Evolutionary conservation across 2,113 vertebrate genomes (phyloP).

Genomic region (Sciurus niger): DNA sequence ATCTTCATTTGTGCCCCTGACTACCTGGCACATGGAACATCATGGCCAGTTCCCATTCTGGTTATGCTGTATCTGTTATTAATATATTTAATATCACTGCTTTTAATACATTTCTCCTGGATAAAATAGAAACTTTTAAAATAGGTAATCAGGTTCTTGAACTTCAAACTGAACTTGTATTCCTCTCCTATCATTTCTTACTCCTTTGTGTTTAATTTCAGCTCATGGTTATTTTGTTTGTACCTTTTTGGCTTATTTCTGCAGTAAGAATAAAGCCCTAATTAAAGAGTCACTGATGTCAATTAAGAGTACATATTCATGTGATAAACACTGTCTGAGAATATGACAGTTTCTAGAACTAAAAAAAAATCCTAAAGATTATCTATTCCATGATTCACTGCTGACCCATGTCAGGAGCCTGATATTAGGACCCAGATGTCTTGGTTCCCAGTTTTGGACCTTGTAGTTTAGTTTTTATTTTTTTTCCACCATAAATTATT

Average conservation of each 20-base stretch:
- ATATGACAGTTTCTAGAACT: not conserved
- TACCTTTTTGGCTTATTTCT: slow-evolving; percentile 4
- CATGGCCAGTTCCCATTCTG: not conserved
- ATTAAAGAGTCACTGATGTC: not conserved
- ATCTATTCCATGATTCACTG: not conserved
- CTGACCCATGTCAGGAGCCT: not conserved
- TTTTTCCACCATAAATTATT: not conserved
- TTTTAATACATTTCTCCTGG: not conserved
- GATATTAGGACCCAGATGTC: not conserved
- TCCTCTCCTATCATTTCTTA: not conserved
- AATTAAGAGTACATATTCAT: not conserved
- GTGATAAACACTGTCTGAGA: not conserved
- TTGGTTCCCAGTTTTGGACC: not conserved
- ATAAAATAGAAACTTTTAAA: slow-evolving; percentile 3
- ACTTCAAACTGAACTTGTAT: not conserved
- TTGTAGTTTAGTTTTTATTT: not conserved
- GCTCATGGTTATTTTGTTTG: not conserved
- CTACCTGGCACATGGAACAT: not conserved
- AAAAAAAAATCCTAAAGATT: not conserved
- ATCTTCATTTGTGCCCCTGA: not conserved
- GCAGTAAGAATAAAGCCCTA: not conserved
- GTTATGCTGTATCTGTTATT: not conserved
- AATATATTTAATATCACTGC: not conserved
- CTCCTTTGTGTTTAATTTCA: slow-evolving; percentile 10
- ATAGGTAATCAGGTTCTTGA: not conserved